These are phyloP conservation scores for Spodoptera litura DNA, from an alignment of 1,140 invertebrate genomes.

Conservation along the genomic window DNA sequence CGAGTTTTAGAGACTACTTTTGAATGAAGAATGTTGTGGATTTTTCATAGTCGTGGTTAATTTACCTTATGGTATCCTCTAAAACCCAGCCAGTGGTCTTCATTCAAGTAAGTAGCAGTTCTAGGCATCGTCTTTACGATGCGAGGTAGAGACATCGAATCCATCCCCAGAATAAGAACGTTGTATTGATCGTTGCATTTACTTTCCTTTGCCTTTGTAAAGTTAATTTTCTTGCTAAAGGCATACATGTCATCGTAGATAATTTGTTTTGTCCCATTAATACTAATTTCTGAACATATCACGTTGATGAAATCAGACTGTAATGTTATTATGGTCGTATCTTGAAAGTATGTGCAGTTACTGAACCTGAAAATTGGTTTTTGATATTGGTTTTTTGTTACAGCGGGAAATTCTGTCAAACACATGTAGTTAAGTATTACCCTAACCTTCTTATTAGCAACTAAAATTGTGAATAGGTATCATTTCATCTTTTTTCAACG, in stretches of 20 bases:
- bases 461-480: no score
- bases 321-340: slow-evolving; percentile 66
- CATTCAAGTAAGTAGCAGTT: slow-evolving; percentile 89
- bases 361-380: slow-evolving; percentile 59
- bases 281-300: slow-evolving; percentile 76
- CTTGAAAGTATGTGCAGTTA: slow-evolving; percentile 70
- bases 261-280: slow-evolving; percentile 59
- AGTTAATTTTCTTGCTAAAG: slow-evolving; percentile 67
- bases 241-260: slow-evolving; percentile 73
- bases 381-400: no score
- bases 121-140: slow-evolving; percentile 92
- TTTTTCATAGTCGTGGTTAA: no score
- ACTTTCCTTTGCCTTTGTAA: slow-evolving; percentile 40
- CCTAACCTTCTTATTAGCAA: no score
- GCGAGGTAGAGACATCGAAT: slow-evolving; percentile 93
- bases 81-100: slow-evolving; percentile 86
- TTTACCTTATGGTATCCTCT: slow-evolving; percentile 86
- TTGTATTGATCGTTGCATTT: slow-evolving; percentile 81
- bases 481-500: no score
- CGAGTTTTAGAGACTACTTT: no score
- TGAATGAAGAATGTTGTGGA: no score
- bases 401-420: no score
- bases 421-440: no score
- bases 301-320: slow-evolving; percentile 84
- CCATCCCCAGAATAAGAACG: slow-evolving; percentile 92